A percentile compares a stretch with the other conserved stretches of the same genome.
phyloP scores from a whole-genome alignment of 1,140 invertebrate genomes.

The Hypsibius dujardini region DNA sequence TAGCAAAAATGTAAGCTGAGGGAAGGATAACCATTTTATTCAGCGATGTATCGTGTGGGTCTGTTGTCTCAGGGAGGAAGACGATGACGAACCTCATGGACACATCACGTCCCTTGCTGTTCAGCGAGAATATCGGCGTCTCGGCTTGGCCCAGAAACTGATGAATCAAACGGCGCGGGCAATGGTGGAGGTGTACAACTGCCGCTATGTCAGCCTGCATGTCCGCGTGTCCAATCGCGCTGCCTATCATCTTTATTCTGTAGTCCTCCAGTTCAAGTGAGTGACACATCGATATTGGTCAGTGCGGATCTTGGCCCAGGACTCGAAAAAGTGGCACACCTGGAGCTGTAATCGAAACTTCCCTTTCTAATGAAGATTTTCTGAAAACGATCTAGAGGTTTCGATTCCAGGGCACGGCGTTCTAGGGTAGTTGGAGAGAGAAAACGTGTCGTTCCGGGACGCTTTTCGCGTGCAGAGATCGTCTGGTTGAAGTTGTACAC shows the following conservation, averaged over 20 bases:
- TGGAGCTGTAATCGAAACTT: too few relatives aligned
- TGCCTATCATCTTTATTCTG: slow-evolving; percentile 92
- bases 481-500: too few relatives aligned
- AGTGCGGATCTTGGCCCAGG: too few relatives aligned
- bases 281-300: too few relatives aligned
- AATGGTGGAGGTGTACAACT: slow-evolving; percentile 77
- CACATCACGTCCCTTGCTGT: slow-evolving; percentile 84
- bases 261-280: slow-evolving; percentile 70
- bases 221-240: slow-evolving; percentile 93
- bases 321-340: too few relatives aligned
- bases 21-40: slow-evolving; percentile 17
- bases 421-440: too few relatives aligned
- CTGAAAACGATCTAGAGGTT: too few relatives aligned
- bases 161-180: slow-evolving; percentile 71
- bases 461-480: too few relatives aligned
- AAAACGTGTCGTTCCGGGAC: too few relatives aligned
- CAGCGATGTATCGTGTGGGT: too few relatives aligned
- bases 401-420: too few relatives aligned
- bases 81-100: slow-evolving; percentile 93
- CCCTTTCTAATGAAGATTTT: too few relatives aligned
- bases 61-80: slow-evolving; percentile 55
- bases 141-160: slow-evolving; percentile 91
- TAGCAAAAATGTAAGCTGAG: slow-evolving; percentile 73
- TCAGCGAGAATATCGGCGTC: slow-evolving; percentile 45
- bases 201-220: slow-evolving; percentile 82